Percentiles rank a stretch among this genome's conserved stretches.
phyloP scores from a whole-genome alignment of 2,797 vertebrate genomes.

The Megaceryle alcyon region DNA sequence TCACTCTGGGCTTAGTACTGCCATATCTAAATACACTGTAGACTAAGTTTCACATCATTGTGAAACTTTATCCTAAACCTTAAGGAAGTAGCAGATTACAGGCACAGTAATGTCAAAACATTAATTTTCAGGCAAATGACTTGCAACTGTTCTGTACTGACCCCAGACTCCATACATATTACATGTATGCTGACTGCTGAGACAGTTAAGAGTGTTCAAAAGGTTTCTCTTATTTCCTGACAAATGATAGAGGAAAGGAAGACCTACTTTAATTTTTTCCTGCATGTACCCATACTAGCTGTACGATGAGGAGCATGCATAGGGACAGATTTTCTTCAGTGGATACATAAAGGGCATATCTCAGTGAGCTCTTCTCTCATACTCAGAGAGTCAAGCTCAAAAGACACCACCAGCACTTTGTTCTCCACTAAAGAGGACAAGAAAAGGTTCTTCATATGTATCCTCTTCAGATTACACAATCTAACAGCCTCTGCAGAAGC shows the following conservation, averaged over 20 bases:
- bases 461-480: not conserved
- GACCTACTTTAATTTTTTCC: not conserved
- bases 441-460: not conserved
- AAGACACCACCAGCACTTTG: not conserved
- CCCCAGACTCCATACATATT: accelerated
- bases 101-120: not conserved
- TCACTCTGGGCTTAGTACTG: not conserved
- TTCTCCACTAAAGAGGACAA: not conserved
- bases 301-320: accelerated
- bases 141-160: not conserved
- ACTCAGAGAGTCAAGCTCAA: not conserved
- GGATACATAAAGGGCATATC: not conserved
- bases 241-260: not conserved
- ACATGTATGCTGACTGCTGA: not conserved
- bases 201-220: not conserved
- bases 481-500: not conserved
- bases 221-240: not conserved
- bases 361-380: not conserved
- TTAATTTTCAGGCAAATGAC: not conserved
- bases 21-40: not conserved
- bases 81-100: not conserved
- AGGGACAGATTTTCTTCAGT: not conserved
- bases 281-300: not conserved
- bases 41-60: not conserved
- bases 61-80: not conserved